Evolutionary conservation across 2,113 vertebrate species (phyloP).

Genomic region (Falcunculus frontatus): DNA sequence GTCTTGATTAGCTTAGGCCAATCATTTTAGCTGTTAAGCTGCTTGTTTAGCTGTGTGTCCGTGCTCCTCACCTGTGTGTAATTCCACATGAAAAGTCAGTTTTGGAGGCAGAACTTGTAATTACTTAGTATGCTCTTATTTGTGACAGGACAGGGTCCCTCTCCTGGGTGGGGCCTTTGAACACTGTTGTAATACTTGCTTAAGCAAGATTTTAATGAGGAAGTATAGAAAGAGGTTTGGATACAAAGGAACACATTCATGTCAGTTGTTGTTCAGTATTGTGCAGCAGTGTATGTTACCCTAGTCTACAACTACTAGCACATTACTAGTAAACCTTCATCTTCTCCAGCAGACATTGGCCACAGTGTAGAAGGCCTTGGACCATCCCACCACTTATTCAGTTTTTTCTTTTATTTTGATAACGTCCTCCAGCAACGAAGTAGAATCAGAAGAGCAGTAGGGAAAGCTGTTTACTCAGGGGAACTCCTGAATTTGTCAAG

Average conservation of each 20-base stretch:
- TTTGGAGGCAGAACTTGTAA: neutral
- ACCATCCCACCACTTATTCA: neutral
- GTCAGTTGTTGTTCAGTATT: neutral
- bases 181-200: neutral
- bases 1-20: neutral
- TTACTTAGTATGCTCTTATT: neutral
- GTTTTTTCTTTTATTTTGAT: neutral
- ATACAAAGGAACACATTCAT: neutral
- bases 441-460: neutral
- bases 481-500: neutral
- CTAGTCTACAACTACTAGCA: neutral
- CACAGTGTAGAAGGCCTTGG: neutral
- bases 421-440: neutral
- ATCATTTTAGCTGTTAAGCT: neutral
- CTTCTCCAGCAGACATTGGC: neutral
- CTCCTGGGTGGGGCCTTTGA: neutral
- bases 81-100: neutral
- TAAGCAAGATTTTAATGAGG: neutral
- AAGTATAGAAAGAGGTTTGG: neutral
- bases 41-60: neutral
- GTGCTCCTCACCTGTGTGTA: neutral
- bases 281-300: neutral
- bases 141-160: neutral
- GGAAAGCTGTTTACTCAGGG: neutral
- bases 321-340: neutral